Percentiles rank a stretch among this genome's conserved stretches.
These are phyloP conservation scores for Erythrolamprus reginae DNA, from an alignment of 2,113 vertebrate species.

Conservation along the genomic window DNA sequence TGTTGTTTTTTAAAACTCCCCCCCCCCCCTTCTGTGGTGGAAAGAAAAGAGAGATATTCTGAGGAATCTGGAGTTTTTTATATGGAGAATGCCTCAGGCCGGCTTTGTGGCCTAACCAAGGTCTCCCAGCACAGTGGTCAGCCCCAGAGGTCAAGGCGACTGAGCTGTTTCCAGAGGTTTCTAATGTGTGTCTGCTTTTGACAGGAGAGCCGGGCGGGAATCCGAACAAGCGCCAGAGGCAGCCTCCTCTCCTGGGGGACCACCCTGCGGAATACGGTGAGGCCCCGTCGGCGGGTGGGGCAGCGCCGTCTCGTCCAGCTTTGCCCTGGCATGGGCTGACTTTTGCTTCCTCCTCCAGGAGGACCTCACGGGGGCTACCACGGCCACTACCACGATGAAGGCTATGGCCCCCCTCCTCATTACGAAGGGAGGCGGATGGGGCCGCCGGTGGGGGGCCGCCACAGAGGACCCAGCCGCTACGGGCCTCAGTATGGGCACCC, in stretches of 20 bases:
- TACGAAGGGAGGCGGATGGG: slow-evolving; percentile 88
- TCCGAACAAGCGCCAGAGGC: slow-evolving; percentile 86
- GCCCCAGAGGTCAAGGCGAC: neutral
- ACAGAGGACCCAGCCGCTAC: slow-evolving; percentile 80
- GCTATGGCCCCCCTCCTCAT: slow-evolving; percentile 83
- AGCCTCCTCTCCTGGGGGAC: slow-evolving; percentile 86
- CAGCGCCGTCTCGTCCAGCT: rapidly evolving
- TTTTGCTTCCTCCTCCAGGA: slow-evolving; percentile 54
- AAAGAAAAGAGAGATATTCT: neutral
- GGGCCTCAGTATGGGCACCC: slow-evolving; percentile 81
- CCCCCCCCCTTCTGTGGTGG: neutral
- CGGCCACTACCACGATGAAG: slow-evolving; percentile 82
- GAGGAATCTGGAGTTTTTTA: neutral
- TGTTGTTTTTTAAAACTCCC: neutral
- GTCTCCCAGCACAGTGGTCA: neutral
- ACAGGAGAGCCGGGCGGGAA: slow-evolving; percentile 83
- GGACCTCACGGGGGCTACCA: slow-evolving; percentile 87
- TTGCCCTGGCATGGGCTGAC: rapidly evolving
- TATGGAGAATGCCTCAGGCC: neutral
- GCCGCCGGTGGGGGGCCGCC: slow-evolving; percentile 78
- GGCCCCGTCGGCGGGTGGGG: neutral
- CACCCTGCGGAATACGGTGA: slow-evolving; percentile 85
- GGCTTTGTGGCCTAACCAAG: neutral
- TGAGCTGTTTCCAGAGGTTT: slow-evolving; percentile 44
- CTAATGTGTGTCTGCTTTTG: slow-evolving; percentile 27